Evolutionary conservation across 2,113 vertebrate genomes (phyloP), one percentile per base, ranked within the genome.

Genomic region (Spea multiplicata): DNA sequence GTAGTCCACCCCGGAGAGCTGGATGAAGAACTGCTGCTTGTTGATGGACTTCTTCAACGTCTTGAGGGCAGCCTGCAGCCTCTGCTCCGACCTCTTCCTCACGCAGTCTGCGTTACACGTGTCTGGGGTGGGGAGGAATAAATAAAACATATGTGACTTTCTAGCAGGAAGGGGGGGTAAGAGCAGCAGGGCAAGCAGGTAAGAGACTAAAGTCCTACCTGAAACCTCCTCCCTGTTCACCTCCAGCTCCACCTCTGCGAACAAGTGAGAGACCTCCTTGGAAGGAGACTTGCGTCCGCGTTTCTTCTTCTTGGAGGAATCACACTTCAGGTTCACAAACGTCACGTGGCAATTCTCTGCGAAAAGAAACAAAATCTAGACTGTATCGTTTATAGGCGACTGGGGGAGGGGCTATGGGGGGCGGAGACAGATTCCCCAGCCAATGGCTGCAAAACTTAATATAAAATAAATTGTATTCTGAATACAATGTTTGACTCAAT

Each of bases 21-120:
- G 96, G 86, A 99, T 88, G 82, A 94, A 97, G 89, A 99, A 97
- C 86, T 95, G 96, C 88, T 98, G 96, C 76, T 95, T 96, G 87
- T 93, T 94, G 86, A 99, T 93, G 82, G 97, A 95, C 92, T 95
- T 99, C 66, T 95, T 91, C 82, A 99, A 93, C 0, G 93, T 94
- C 83, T 94, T 94, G 91, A 98, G 90, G 84, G 95, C 93, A 0
- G 89, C 94, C 91, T 97, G 96, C 83, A 98, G 81, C 86, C 93
- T 95, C 90, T 96, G 95, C 84, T 95, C 95, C 13, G 91, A 93
- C 70, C 86, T 93, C 87, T 94, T 95, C 76, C 94, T 88, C 85
- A 96, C 76, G 62, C 97, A 99, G 71, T 97, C 94, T 2, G 92
- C 84, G 48, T 95, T 94, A 12, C 97, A 99, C 3, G 89, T 82